Evolutionary conservation across 2,797 vertebrate genomes (phyloP).

Genomic region (Enteromius argenteus): DNA sequence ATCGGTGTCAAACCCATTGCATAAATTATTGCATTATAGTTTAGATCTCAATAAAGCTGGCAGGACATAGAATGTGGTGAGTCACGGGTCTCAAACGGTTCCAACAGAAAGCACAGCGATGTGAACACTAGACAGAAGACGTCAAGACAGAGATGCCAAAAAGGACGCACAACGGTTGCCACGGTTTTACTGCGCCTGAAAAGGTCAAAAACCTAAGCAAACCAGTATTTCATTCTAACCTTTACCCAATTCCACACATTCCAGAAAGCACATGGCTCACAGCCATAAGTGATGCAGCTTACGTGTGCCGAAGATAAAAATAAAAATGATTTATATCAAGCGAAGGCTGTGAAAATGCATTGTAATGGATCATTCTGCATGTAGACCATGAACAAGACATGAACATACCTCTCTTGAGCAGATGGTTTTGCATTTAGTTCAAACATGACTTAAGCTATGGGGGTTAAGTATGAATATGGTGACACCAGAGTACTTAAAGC

Average conservation of each 20-base stretch:
- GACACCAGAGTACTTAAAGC: constrained; percentile 1
- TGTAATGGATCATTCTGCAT: background rate
- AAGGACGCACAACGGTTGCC: constrained; percentile 67
- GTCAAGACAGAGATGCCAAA: constrained; percentile 65
- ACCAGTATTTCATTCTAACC: constrained; percentile 71
- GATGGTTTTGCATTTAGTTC: constrained; percentile 2
- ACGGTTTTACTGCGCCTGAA: constrained; percentile 72
- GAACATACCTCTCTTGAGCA: background rate
- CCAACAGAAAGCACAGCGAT: constrained; percentile 4
- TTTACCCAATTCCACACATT: constrained; percentile 47
- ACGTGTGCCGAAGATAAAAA: background rate
- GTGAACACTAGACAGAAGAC: constrained; percentile 32
- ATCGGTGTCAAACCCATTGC: constrained; percentile 8
- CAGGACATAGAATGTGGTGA: constrained; percentile 22
- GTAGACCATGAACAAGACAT: background rate
- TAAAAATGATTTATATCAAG: background rate
- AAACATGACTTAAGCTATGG: background rate
- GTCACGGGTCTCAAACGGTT: constrained; percentile 25
- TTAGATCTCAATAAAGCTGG: constrained; percentile 38
- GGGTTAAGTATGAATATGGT: constrained; percentile 32
- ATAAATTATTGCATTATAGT: constrained; percentile 34
- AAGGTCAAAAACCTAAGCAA: constrained; percentile 66
- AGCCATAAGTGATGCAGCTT: constrained; percentile 2
- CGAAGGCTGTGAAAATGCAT: background rate
- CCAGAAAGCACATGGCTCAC: constrained; percentile 8